A percentile compares a stretch with the other conserved stretches of the same genome.
phyloP scores from a whole-genome alignment of 2,888 invertebrate genomes.

The Tinea semifulvella region DNA sequence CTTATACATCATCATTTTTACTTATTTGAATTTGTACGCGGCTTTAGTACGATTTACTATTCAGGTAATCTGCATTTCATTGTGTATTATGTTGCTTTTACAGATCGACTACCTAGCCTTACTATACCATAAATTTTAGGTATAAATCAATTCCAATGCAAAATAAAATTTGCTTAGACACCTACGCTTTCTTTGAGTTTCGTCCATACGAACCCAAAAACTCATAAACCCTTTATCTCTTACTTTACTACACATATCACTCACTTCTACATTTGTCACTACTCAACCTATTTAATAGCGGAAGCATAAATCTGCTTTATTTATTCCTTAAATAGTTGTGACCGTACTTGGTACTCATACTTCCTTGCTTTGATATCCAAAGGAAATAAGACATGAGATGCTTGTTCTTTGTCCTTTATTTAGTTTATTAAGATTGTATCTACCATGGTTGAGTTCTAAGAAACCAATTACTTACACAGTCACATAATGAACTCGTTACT shows the following conservation, averaged over 20 bases:
- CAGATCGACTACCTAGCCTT: neutral
- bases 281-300: conserved; percentile 2
- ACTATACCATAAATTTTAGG: neutral
- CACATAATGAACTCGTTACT: conserved; percentile 7
- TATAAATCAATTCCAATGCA: too few species aligned
- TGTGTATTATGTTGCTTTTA: neutral
- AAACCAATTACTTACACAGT: conserved; percentile 11
- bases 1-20: too few species aligned
- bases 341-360: neutral
- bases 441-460: conserved; percentile 2
- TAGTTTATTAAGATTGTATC: conserved; percentile 1
- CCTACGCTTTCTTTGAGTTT: too few species aligned
- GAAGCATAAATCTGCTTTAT: conserved; percentile 6
- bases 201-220: too few species aligned
- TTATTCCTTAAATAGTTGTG: conserved; percentile 6
- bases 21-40: too few species aligned
- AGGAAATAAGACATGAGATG: neutral
- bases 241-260: too few species aligned
- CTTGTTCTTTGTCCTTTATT: neutral
- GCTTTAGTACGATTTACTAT: too few species aligned
- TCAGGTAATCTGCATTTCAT: neutral
- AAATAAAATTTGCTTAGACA: too few species aligned
- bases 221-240: too few species aligned
- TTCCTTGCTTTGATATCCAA: neutral
- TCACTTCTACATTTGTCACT: too few species aligned